Percentiles rank a stretch among this genome's conserved stretches.
Evolutionary conservation across 2,797 vertebrate genomes (phyloP).

Genomic region (Pseudochirops cupreus): DNA sequence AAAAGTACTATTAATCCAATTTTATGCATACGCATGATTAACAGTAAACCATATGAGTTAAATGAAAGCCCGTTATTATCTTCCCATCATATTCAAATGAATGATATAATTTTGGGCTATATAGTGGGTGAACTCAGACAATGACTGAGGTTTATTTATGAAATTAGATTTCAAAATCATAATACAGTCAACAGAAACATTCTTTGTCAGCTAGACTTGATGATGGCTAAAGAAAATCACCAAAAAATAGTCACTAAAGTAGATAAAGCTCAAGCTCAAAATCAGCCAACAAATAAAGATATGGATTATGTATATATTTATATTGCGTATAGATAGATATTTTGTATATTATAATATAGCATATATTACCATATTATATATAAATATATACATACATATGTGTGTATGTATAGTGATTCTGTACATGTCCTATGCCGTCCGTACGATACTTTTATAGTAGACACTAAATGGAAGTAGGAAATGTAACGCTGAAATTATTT

Average conservation of each 20-base stretch:
- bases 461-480: background rate
- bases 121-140: constrained; percentile 51
- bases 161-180: constrained; percentile 29
- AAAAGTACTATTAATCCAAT: constrained; percentile 66
- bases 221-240: background rate
- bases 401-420: background rate
- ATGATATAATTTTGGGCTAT: constrained; percentile 42
- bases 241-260: background rate
- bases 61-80: constrained; percentile 66
- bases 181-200: background rate
- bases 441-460: background rate
- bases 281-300: background rate
- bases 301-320: background rate
- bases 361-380: background rate
- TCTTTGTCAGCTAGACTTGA: background rate
- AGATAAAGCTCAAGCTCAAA: constrained; percentile 4
- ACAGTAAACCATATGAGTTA: constrained; percentile 46
- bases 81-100: constrained; percentile 25
- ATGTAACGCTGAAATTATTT: constrained; percentile 44
- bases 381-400: background rate
- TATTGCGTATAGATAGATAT: background rate
- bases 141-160: constrained; percentile 2
- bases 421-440: background rate
- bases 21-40: constrained; percentile 69
- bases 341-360: background rate